phyloP scores from a whole-genome alignment of 2,113 vertebrate species.

The Mungos mungo region DNA sequence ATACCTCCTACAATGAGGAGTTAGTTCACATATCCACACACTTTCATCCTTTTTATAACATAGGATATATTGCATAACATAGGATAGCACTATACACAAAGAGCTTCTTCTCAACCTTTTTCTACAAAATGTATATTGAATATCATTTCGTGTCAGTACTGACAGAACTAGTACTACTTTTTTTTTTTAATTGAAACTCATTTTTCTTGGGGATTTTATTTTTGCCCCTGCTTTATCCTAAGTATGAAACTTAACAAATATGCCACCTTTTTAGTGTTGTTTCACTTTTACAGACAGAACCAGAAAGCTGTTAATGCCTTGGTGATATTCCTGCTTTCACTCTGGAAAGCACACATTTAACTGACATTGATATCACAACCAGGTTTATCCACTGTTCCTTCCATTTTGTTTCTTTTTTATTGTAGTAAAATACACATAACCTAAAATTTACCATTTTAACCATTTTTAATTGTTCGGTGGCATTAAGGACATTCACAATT shows the following conservation, averaged over 20 bases:
- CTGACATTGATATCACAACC: background rate
- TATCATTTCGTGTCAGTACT: conserved; percentile 33
- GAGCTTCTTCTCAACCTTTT: background rate
- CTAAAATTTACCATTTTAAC: conserved; percentile 2
- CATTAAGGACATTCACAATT: background rate
- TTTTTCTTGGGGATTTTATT: conserved; percentile 12
- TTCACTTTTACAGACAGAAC: background rate
- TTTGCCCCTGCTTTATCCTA: background rate
- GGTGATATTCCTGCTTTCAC: background rate
- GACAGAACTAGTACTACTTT: background rate
- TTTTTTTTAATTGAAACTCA: background rate
- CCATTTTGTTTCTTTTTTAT: background rate
- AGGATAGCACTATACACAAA: background rate
- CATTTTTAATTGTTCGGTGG: background rate
- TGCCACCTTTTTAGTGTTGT: background rate
- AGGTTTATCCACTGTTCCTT: background rate
- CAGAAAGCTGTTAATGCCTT: background rate
- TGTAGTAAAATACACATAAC: background rate
- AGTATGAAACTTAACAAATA: background rate
- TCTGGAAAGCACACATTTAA: background rate
- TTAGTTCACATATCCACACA: background rate
- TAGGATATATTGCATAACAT: background rate
- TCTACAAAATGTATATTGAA: background rate
- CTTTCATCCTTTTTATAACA: background rate
- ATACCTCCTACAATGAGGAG: background rate